Base-by-base conservation (phyloP, 2,797 vertebrate genomes). In the Malacoctenus gilli region DNA sequence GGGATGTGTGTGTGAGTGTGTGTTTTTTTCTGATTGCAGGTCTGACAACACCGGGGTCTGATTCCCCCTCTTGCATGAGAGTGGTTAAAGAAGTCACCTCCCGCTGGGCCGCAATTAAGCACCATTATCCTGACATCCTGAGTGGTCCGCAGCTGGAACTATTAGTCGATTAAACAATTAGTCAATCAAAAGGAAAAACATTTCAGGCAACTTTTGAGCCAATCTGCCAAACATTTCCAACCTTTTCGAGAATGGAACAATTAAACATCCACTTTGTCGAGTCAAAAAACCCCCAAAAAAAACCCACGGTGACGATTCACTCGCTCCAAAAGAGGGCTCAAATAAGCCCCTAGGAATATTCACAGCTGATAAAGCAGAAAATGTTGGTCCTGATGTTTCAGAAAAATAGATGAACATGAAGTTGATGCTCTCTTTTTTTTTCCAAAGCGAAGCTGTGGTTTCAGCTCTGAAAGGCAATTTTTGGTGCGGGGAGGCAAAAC, bases 81-180 rank as follows among this genome's bases (percentile, higher is more conserved):
- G 21, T 7, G n/a, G n/a, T n/a, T n/a, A 28, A 9, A 28, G 25
- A 28, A 28, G 25, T 28, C 4, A 9, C 9, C 25, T 28, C 25
- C 25, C 6, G 25, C 25, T 6, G 25, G 1, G 25, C 25, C 9
- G 25, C 25, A 28, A 28, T 28, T 28, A 28, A 28, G 9, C 9
- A 9, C 25, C 9, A 28, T 28, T 28, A 28, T 9, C 2, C 6
- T 28, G 25, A 28, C 25, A 9, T 28, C 6, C 25, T 28, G 25
- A 28, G 25, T 28, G 25, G 25, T 28, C 25, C 9, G 1, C 25
- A 28, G 8, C 20, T 39, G 13, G 13, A 46, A 13, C 16, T 3
- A 40, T 53, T 18, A 52, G 5, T 21, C 14, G 28, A 5, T 42
- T 28, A 15, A 25, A 58, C 10, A 14, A 37, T 34, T 14, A 28